Evolutionary conservation across 2,797 vertebrate genomes (phyloP), one percentile per base, ranked within the genome.

Genomic region (Acipenser ruthenus): DNA sequence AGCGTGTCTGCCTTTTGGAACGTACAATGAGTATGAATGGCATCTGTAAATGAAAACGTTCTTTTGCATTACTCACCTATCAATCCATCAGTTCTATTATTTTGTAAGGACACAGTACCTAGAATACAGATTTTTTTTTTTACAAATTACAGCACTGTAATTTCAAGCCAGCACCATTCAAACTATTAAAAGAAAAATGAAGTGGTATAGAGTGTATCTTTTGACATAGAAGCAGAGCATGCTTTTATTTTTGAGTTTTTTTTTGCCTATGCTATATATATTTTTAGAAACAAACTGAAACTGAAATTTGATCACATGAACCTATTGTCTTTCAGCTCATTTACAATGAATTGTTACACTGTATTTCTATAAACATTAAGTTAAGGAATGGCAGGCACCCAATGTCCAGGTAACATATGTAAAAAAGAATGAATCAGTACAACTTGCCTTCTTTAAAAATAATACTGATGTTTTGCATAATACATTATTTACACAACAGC

Each of bases 401-500:
- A 72, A 65, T 64, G 78, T 79, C 78, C 77, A 67, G 62, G 73
- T 70, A 74, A 78, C 66, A 68, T 63, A 80, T 58, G 77, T 78
- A 74, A 86, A 86, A 79, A 80, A 79, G 70, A 64, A 73, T 78
- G 70, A 71, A 73, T 80, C 49, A 64, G 72, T 75, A 78, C 79
- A 80, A 68, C 67, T 74, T 78, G 66, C 74, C 67, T 70, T 82
- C 77, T 76, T 75, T 67, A 81, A 78, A 75, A 86, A 86, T 84
- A 92, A 91, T 83, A 83, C 89, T 86, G 78, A 82, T 78, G 81
- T 83, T 84, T 83, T 82, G 79, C 82, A 89, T 18, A 86, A 85
- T 86, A 88, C 82, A 90, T 78, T 88, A 91, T 90, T 86, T 91
- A 91, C 90, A 92, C 68, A 71, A 83, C 72, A 77, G 81, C 83